Conservation (phyloP, 2,888 invertebrate genomes). For the Molanna angustata region DNA sequence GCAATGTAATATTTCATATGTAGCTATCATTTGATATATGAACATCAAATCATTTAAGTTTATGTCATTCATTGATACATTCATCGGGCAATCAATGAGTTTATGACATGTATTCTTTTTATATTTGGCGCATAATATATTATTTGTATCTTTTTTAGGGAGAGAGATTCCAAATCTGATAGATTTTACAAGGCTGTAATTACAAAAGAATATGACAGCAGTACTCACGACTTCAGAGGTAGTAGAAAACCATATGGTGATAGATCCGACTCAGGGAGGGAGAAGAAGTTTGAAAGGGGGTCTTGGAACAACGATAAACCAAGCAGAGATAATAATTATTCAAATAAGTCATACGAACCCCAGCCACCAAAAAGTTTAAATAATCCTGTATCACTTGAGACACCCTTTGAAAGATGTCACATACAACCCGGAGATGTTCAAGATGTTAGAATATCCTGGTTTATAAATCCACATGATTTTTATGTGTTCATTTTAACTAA, state of each 20-base stretch:
- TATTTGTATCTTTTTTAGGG: conserved; percentile 20
- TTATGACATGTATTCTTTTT: too few relatives aligned
- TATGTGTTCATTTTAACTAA: conserved; percentile 58
- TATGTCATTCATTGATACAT: too few relatives aligned
- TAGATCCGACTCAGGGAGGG: neutral
- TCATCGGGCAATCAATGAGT: too few relatives aligned
- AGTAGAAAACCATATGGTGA: conserved; percentile 2
- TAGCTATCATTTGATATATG: too few relatives aligned
- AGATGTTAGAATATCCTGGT: conserved; percentile 69
- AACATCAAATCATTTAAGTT: too few relatives aligned
- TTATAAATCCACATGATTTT: conserved; percentile 70
- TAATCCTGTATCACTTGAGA: conserved; percentile 22
- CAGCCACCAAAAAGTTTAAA: neutral
- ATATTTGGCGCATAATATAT: too few relatives aligned
- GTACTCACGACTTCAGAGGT: neutral
- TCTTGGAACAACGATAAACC: conserved; percentile 9
- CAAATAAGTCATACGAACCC: neutral
- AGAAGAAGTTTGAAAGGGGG: conserved; percentile 6
- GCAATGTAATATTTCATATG: too few relatives aligned
- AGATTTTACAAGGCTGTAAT: conserved; percentile 7
- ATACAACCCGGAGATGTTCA: conserved; percentile 5
- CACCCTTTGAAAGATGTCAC: conserved; percentile 12
- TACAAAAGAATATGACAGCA: too few relatives aligned
- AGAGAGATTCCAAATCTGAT: conserved; percentile 10
- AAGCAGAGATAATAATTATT: too few relatives aligned